Conservation (phyloP, 2,888 invertebrate genomes). For the Phanerotoma sp. region DNA sequence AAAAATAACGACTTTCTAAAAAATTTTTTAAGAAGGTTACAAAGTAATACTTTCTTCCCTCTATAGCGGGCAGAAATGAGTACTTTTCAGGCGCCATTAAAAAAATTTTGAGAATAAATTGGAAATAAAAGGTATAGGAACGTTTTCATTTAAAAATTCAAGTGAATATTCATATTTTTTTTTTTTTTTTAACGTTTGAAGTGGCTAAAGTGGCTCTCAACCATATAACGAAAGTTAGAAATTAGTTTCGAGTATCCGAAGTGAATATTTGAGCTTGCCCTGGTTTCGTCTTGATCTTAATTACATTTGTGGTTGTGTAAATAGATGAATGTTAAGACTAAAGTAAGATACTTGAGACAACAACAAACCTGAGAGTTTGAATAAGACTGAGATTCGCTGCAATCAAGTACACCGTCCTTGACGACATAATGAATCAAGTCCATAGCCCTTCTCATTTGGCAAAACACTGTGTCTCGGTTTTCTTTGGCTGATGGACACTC, state of each 20-base stretch:
- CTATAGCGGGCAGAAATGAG: too few relatives aligned
- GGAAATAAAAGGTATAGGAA: too few relatives aligned
- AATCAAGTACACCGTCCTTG: conserved; percentile 86
- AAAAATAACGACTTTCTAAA: too few relatives aligned
- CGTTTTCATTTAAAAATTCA: too few relatives aligned
- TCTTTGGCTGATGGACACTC: conserved; percentile 90
- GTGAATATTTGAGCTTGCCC: not conserved
- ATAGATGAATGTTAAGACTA: not conserved
- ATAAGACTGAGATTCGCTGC: conserved; percentile 56
- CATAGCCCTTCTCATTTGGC: conserved; percentile 96
- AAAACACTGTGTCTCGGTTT: conserved; percentile 97
- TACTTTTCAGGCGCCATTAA: too few relatives aligned
- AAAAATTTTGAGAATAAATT: too few relatives aligned
- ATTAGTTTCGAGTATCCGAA: not conserved
- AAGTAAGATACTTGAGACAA: conserved; percentile 4
- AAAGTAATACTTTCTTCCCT: too few relatives aligned
- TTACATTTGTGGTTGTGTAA: not conserved
- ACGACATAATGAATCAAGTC: conserved; percentile 97
- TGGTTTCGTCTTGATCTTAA: too few relatives aligned
- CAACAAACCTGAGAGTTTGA: conserved; percentile 55
- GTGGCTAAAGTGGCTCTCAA: not conserved
- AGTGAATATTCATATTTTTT: too few relatives aligned
- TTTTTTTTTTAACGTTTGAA: too few relatives aligned
- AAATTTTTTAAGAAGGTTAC: too few relatives aligned
- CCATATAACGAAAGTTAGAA: not conserved